phyloP scores from a whole-genome alignment of 2,888 invertebrate species.

The Drepana falcataria region DNA sequence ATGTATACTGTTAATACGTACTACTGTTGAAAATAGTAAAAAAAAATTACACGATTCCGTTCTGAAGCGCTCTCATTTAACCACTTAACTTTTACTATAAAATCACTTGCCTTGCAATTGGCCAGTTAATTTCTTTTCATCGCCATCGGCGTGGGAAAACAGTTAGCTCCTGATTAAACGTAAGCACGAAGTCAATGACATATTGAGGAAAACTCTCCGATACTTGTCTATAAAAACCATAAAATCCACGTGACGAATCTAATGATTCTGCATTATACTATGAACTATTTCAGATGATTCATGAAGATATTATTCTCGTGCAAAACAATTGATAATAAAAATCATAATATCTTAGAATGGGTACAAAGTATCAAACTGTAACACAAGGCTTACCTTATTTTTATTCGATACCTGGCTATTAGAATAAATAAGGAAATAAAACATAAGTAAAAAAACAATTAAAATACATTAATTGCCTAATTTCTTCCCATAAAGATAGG shows the following conservation, averaged over 20 bases:
- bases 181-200: slow-evolving; percentile 53
- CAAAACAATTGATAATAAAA: slow-evolving; percentile 13
- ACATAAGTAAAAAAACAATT: too few relatives aligned
- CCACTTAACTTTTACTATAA: background rate
- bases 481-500: too few relatives aligned
- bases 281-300: slow-evolving; percentile 26
- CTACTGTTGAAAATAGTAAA: too few relatives aligned
- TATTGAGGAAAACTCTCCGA: slow-evolving; percentile 58
- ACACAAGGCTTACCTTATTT: too few relatives aligned
- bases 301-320: slow-evolving; percentile 19
- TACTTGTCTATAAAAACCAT: slow-evolving; percentile 41
- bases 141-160: slow-evolving; percentile 4
- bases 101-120: background rate
- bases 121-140: slow-evolving; percentile 3
- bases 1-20: too few relatives aligned
- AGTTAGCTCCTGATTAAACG: slow-evolving; percentile 21
- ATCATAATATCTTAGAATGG: slow-evolving; percentile 9
- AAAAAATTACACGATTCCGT: background rate
- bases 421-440: too few relatives aligned
- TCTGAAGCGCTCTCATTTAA: background rate
- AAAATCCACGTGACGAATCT: slow-evolving; percentile 53
- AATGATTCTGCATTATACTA: slow-evolving; percentile 37
- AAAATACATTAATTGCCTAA: too few relatives aligned
- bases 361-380: background rate
- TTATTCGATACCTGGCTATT: too few relatives aligned